Percentiles rank a stretch among this genome's conserved stretches.
These are phyloP conservation scores for Euleptes europaea DNA, from an alignment of 2,113 vertebrate species.

Conservation along the genomic window DNA sequence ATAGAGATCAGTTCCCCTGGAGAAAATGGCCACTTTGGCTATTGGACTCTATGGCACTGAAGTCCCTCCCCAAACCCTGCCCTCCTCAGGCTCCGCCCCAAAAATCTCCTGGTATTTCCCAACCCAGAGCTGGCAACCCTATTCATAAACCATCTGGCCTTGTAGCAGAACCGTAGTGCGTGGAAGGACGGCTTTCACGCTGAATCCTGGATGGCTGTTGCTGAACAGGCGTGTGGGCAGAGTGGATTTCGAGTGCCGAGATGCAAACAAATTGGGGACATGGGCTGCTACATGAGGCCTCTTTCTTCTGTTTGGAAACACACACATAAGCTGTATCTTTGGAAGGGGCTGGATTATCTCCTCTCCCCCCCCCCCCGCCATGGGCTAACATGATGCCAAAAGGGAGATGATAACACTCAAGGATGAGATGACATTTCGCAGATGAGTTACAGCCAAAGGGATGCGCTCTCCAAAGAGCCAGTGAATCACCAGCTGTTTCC, in stretches of 20 bases:
- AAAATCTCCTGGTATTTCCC: too few relatives aligned
- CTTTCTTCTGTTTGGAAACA: not conserved
- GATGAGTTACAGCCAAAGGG: slow-evolving; percentile 60
- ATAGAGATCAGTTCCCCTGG: too few relatives aligned
- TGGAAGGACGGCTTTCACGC: not conserved
- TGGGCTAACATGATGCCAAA: not conserved
- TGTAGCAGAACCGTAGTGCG: not conserved
- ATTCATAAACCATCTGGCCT: not conserved
- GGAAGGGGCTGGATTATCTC: not conserved
- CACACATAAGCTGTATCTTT: not conserved
- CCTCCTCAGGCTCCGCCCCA: too few relatives aligned
- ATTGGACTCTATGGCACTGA: too few relatives aligned
- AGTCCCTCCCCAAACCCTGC: too few relatives aligned
- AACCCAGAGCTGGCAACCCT: too few relatives aligned
- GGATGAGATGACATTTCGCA: slow-evolving; percentile 62
- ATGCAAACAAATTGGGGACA: not conserved
- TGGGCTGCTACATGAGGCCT: too few relatives aligned
- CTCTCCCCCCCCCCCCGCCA: not conserved
- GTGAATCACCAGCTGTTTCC: slow-evolving; percentile 63
- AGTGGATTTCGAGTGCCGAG: not conserved
- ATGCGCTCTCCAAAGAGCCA: slow-evolving; percentile 12
- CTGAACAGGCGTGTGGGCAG: too few relatives aligned
- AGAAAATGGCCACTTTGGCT: too few relatives aligned
- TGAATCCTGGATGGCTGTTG: not conserved
- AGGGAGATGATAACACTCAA: slow-evolving; percentile 63